A percentile compares a stretch with the other conserved stretches of the same genome.
phyloP scores from a whole-genome alignment of 2,113 vertebrate genomes.

The Paramormyrops kingsleyae region DNA sequence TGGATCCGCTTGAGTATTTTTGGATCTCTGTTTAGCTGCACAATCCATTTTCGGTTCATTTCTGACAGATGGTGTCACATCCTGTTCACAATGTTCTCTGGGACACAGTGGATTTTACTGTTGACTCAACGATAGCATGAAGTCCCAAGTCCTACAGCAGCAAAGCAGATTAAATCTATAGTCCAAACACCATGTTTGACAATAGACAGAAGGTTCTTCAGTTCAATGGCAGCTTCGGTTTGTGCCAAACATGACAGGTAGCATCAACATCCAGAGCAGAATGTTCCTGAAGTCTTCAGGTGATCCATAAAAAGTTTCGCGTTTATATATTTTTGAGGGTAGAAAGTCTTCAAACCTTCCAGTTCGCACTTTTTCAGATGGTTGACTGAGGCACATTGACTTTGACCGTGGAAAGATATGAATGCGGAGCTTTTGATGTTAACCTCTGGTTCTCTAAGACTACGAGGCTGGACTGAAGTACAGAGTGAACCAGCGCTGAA shows the following conservation, averaged over 20 bases:
- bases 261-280: background rate
- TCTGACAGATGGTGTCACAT: background rate
- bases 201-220: background rate
- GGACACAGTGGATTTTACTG: background rate
- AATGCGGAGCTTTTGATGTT: background rate
- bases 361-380: background rate
- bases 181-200: background rate
- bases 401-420: background rate
- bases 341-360: background rate
- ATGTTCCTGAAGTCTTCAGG: background rate
- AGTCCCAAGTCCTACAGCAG: background rate
- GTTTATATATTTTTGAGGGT: background rate
- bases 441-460: background rate
- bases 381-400: background rate
- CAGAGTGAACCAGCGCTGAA: background rate
- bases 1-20: background rate
- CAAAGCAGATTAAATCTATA: background rate
- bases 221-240: background rate
- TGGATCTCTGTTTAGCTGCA: background rate
- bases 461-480: background rate
- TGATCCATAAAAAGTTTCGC: background rate
- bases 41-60: background rate
- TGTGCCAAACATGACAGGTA: background rate
- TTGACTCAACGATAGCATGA: background rate
- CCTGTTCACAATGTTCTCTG: background rate